Percentiles rank a stretch among this genome's conserved stretches.
These are phyloP conservation scores for Chaetorhynchus papuensis DNA, from an alignment of 2,113 vertebrate species.

Conservation along the genomic window DNA sequence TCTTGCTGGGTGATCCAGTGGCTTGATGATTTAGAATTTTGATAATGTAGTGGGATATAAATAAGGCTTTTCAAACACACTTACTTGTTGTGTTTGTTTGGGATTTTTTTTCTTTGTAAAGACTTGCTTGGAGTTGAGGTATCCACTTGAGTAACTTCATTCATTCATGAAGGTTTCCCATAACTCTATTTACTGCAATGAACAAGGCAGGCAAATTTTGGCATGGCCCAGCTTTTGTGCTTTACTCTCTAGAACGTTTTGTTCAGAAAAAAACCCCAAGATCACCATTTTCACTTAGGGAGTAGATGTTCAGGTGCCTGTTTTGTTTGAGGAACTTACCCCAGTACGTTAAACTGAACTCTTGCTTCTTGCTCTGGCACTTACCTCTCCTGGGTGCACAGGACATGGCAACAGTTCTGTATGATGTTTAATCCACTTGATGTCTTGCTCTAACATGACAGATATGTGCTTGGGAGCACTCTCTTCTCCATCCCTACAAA, in stretches of 20 bases:
- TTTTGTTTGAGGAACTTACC: background rate
- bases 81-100: no score
- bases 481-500: background rate
- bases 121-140: background rate
- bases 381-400: background rate
- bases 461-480: background rate
- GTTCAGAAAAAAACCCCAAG: rapidly evolving
- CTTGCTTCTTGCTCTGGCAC: background rate
- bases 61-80: background rate
- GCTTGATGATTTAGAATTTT: background rate
- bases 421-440: background rate
- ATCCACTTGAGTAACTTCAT: background rate
- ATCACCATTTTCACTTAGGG: background rate
- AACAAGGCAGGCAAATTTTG: background rate
- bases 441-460: background rate
- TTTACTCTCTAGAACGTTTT: background rate
- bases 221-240: background rate
- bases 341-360: background rate
- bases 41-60: background rate
- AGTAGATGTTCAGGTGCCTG: background rate
- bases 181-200: background rate
- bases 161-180: background rate
- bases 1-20: background rate
- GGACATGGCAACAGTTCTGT: rapidly evolving
- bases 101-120: background rate